Percentiles rank a stretch among this genome's conserved stretches.
Evolutionary conservation across 2,113 vertebrate genomes (phyloP).

Genomic region (Sclerurus mexicanus): DNA sequence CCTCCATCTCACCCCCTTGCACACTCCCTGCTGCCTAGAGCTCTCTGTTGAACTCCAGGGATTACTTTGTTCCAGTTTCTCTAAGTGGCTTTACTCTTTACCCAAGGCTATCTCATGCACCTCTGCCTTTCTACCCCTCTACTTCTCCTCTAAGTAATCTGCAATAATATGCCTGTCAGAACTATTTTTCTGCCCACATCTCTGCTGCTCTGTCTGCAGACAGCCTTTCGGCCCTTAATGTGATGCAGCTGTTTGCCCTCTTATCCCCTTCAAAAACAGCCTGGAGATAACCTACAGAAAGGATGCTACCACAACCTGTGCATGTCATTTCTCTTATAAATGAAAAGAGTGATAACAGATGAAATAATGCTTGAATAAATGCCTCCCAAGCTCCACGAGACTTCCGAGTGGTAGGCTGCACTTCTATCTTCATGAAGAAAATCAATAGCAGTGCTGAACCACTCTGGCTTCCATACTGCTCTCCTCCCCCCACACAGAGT

Average conservation of each 20-base stretch:
- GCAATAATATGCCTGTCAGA: neutral
- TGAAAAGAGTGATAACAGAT: neutral
- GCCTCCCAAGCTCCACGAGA: neutral
- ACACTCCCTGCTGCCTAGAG: neutral
- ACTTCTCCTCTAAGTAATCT: neutral
- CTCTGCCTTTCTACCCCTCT: neutral
- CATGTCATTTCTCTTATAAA: neutral
- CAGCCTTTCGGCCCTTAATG: neutral
- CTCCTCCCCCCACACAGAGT: neutral
- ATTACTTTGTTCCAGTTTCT: neutral
- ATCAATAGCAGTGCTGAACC: neutral
- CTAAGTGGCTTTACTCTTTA: neutral
- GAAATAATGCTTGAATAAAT: constrained; percentile 37
- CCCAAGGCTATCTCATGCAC: neutral
- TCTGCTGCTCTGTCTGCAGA: neutral
- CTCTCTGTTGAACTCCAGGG: neutral
- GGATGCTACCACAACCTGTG: neutral
- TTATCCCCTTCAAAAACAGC: neutral
- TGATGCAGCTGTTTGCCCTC: neutral
- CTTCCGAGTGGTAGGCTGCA: neutral
- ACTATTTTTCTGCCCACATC: neutral
- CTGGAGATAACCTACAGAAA: neutral
- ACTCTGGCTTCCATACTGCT: neutral
- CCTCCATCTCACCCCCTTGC: neutral
- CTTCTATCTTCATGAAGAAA: constrained; percentile 9